These are phyloP conservation scores for Myocastor coypus DNA, from an alignment of 2,113 vertebrate genomes.

Conservation along the genomic window DNA sequence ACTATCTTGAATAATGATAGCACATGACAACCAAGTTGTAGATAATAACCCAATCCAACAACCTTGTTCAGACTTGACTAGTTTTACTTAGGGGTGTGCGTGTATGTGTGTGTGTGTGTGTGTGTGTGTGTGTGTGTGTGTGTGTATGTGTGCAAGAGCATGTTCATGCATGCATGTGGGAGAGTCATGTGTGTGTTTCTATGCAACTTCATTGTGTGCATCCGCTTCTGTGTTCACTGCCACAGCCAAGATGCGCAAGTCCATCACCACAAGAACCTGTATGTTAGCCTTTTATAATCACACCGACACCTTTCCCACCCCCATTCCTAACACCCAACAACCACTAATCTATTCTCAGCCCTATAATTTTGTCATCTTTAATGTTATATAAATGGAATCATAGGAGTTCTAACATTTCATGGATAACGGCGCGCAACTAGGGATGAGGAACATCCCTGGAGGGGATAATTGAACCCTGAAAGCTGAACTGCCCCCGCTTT, in stretches of 20 bases:
- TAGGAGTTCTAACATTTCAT: slow-evolving; percentile 5
- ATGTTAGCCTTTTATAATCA: not conserved
- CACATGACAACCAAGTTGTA: not conserved
- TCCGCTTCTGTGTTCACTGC: not conserved
- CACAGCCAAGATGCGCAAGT: not conserved
- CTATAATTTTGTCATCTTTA: slow-evolving; percentile 59
- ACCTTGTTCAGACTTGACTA: not conserved
- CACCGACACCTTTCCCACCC: not conserved
- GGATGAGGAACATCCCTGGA: slow-evolving; percentile 16
- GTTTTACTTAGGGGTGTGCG: not conserved
- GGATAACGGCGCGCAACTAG: slow-evolving; percentile 60
- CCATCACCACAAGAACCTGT: not conserved
- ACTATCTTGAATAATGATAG: not conserved
- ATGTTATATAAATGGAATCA: slow-evolving; percentile 63
- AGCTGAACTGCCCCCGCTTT: not conserved
- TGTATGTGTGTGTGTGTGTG: not conserved
- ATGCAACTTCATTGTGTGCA: not conserved
- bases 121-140: not conserved
- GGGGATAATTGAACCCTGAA: slow-evolving; percentile 58
- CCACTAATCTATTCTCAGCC: slow-evolving; percentile 42
- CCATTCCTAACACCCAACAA: not conserved
- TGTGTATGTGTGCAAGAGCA: no score
- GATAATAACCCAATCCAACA: not conserved
- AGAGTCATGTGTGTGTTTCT: not conserved
- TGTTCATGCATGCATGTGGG: no score